Evolutionary conservation across 2,113 vertebrate genomes (phyloP), one percentile per base, ranked within the genome.

Genomic region (Leucopternis melanops): DNA sequence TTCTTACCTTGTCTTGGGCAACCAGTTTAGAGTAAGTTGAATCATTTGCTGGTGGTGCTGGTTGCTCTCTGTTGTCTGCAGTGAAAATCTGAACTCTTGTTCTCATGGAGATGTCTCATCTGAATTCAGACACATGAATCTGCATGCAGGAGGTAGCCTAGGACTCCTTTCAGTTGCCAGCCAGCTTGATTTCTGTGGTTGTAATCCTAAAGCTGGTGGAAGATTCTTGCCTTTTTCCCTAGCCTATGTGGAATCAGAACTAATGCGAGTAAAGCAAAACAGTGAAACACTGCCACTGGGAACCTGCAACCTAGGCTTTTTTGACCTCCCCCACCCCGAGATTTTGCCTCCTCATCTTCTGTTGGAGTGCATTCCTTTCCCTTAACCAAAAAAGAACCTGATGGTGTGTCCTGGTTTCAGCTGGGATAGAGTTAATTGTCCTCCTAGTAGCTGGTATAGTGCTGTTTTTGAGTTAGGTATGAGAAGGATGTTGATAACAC

Each of bases 141-240:
- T 1, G 1, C 11, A 14, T 7, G 7, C 13, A 66, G 32, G 42
- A 40, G 0, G 0, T 40, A 77, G 36, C 5, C 34, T 50, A 27
- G 22, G 11, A 29, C 44, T 40, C 45, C 31, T 58, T 72, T 38
- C 7, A 16, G 14, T 38, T 82, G 50, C 54, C 71, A 82, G n/a
- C 11, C n/a, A 72, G 5, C 36, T 62, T 88, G 34, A 77, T n/a
- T 44, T 61, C 58, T 47, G 18, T 79, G 20, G 44, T 8, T n/a
- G 22, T 67, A 26, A 42, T 44, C 62, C 42, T 26, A 12, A 87
- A 81, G 36, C 36, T 40, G 22, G 11, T 75, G 40, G 47, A 69
- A 91, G 26, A 15, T 86, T 78, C 36, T 70, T 83, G 18, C 23
- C 59, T 80, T 83, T 83, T 81, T 61, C 49, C 18, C 15, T 25